Conservation (phyloP, 1,140 invertebrate genomes). For the Cyclina sinensis region DNA sequence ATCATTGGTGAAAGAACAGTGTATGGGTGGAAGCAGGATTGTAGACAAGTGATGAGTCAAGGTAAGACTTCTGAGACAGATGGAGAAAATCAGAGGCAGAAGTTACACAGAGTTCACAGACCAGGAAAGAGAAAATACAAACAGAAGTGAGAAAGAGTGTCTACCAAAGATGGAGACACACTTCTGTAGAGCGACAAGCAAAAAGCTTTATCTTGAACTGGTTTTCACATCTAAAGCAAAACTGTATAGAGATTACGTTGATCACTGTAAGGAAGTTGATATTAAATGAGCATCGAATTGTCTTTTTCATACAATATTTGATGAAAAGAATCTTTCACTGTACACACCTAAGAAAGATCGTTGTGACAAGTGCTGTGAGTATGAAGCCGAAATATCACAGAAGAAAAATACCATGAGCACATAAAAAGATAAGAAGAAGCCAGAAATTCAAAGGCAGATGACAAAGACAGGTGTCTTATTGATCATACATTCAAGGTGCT, state of each 20-base stretch:
- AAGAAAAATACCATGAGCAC: slow-evolving; percentile 46
- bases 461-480: slow-evolving; percentile 2
- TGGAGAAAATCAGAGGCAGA: too few relatives aligned
- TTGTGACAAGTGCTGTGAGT: slow-evolving; percentile 45
- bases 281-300: neutral
- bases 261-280: neutral
- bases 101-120: neutral
- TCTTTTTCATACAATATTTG: slow-evolving; percentile 25
- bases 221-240: neutral
- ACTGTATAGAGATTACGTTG: neutral
- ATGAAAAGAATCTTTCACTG: neutral
- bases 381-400: slow-evolving; percentile 54
- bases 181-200: neutral
- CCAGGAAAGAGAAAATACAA: neutral
- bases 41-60: neutral
- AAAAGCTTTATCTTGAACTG: slow-evolving; percentile 33
- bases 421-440: slow-evolving; percentile 31
- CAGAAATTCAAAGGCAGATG: neutral
- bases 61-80: too few relatives aligned
- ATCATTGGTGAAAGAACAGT: neutral
- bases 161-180: slow-evolving; percentile 27
- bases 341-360: slow-evolving; percentile 25
- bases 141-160: neutral
- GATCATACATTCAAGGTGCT: neutral
- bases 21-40: neutral